Evolutionary conservation across 23 tunicate species (phyloP), one percentile per base, ranked within the genome.

Genomic region (Halocynthia roretzi): DNA sequence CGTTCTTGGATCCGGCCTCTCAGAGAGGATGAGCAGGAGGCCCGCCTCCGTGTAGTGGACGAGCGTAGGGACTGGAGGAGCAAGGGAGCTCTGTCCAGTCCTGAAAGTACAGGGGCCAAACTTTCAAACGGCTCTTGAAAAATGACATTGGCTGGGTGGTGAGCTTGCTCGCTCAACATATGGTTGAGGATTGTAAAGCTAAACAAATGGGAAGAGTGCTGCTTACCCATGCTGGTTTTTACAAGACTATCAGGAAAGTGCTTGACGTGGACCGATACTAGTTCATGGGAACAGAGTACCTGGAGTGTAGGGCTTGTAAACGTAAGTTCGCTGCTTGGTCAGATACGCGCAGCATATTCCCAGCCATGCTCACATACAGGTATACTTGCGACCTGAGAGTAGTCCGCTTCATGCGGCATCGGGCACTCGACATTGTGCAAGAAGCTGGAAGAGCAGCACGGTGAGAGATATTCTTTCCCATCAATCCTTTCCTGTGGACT

Each of bases 391-490:
- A 60, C 18, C n/a, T 1, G 18, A 60, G 2, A 60, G 64, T 60
- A n/a, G 17, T 60, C n/a, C 2, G 64, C 67, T 80, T 51, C 2
- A 52, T 17, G 5, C 54, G 69, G 76, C 53, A 68, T 75, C 63
- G 83, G 7, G 68, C 53, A 6, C 64, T 80, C 14, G 81, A 71
- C 19, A 77, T 15, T 77, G 8, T 71, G 65, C 6, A 21, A 49
- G 11, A 12, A 8, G 81, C 56, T 77, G 81, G 50, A 7, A 7
- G 71, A 77, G 15, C 14, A 50, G n/a, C 81, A 77, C 56, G 18
- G 81, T 57, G 71, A 77, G 56, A 7, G 21, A 71, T 77, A 71
- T n/a, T n/a, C n/a, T n/a, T n/a, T n/a, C n/a, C n/a, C n/a, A n/a
- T n/a, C n/a, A n/a, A n/a, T n/a, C n/a, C n/a, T n/a, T n/a, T n/a